Conservation (phyloP, 92 coral and sea anemone genomes). For the Hydrozoanthus gracilis region DNA sequence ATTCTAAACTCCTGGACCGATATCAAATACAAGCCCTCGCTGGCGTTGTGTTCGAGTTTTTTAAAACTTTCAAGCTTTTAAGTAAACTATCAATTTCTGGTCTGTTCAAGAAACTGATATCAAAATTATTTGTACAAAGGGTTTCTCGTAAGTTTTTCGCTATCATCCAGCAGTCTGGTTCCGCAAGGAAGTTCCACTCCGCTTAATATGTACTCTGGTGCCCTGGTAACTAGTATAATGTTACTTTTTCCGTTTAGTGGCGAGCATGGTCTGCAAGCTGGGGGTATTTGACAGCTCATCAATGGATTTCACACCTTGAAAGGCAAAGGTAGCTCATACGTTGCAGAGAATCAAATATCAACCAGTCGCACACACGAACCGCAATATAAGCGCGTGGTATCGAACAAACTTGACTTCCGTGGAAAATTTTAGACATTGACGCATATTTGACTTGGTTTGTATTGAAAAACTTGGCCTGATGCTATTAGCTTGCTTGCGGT, state of each 20-base stretch:
- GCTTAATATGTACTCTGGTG: not conserved
- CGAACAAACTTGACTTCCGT: not conserved
- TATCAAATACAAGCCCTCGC: too few species aligned
- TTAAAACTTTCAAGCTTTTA: too few species aligned
- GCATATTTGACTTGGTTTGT: not conserved
- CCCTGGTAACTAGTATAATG: constrained; percentile 29
- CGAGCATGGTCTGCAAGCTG: not conserved
- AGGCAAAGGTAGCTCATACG: constrained; percentile 7
- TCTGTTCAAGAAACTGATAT: too few species aligned
- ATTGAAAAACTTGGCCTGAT: not conserved
- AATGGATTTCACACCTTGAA: constrained; percentile 36
- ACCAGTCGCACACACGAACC: not conserved
- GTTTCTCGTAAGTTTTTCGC: too few species aligned
- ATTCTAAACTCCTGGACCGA: too few species aligned
- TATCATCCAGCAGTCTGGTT: not conserved
- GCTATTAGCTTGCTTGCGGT: constrained; percentile 47
- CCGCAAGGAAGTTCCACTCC: not conserved
- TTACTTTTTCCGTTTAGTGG: not conserved
- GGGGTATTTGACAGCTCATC: constrained; percentile 40
- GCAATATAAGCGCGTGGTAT: not conserved
- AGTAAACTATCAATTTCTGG: too few species aligned
- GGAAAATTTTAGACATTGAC: not conserved
- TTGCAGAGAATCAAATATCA: constrained; percentile 29
- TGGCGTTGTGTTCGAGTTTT: too few species aligned
- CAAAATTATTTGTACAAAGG: too few species aligned